A percentile compares a stretch with the other conserved stretches of the same genome.
Conservation (phyloP, 2,113 vertebrate genomes). For the Typhlomys cinereus region DNA sequence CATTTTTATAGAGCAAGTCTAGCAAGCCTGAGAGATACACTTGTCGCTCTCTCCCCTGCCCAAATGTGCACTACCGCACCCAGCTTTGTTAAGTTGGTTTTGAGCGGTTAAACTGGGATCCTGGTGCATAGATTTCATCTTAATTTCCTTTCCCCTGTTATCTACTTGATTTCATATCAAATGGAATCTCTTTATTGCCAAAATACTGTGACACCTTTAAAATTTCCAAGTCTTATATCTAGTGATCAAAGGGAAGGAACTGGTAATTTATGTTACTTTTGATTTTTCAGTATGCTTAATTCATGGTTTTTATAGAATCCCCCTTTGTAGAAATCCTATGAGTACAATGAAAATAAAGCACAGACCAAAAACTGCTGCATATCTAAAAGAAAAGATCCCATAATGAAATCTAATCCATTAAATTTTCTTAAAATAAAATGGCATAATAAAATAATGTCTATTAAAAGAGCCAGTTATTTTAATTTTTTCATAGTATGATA, state of each 20-base stretch:
- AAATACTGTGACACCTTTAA: background rate
- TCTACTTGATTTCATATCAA: background rate
- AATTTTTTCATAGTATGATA: background rate
- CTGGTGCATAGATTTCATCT: background rate
- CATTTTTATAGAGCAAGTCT: background rate
- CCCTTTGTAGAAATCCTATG: background rate
- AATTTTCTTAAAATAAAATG: conserved; percentile 29
- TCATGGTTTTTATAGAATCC: background rate
- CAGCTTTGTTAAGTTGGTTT: background rate
- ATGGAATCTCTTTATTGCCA: background rate
- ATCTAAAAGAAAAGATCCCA: background rate
- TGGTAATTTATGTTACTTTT: background rate
- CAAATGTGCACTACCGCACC: no score
- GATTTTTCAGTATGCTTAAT: background rate
- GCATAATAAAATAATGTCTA: background rate
- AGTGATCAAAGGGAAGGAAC: background rate
- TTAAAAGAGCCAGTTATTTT: background rate
- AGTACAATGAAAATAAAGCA: background rate
- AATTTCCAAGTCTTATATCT: background rate
- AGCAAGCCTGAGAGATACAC: background rate
- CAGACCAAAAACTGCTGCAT: background rate
- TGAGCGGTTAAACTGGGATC: background rate
- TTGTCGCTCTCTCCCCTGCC: background rate
- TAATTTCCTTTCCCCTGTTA: background rate
- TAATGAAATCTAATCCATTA: background rate